These are phyloP conservation scores for Polyploca ridens DNA, from an alignment of 2,888 invertebrate genomes.

Conservation along the genomic window DNA sequence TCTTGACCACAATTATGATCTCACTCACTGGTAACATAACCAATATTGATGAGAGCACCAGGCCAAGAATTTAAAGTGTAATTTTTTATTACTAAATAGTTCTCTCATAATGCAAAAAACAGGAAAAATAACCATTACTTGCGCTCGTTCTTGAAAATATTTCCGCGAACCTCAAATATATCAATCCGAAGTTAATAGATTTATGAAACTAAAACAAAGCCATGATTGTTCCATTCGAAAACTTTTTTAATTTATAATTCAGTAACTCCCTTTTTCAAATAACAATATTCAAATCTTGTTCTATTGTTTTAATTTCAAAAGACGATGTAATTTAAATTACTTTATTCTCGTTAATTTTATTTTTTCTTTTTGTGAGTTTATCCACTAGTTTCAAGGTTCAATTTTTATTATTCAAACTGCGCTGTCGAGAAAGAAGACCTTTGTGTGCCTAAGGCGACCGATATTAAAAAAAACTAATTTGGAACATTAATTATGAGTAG, in stretches of 20 bases:
- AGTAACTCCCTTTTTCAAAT: constrained; percentile 1
- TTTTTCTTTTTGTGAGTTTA: background rate
- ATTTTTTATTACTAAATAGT: too few species aligned
- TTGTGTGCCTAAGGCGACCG: too few species aligned
- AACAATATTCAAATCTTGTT: constrained; percentile 9
- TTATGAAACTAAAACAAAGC: background rate
- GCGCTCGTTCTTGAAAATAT: background rate
- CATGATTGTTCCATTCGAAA: constrained; percentile 1
- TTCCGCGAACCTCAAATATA: background rate
- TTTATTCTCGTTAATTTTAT: background rate
- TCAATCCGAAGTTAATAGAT: constrained; percentile 5
- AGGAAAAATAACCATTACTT: background rate
- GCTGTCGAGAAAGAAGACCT: too few species aligned
- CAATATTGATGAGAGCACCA: too few species aligned
- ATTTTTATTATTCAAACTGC: too few species aligned
- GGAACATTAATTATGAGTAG: too few species aligned
- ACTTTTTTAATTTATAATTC: constrained; percentile 8
- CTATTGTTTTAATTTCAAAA: constrained; percentile 4
- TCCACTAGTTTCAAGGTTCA: too few species aligned
- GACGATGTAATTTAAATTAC: constrained; percentile 11
- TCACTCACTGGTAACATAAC: background rate
- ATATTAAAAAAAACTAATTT: too few species aligned
- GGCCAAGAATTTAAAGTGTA: too few species aligned
- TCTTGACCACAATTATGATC: too few species aligned
- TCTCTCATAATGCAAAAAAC: too few species aligned